phyloP scores from a whole-genome alignment of 2,113 vertebrate genomes.

The Tupaia tana region DNA sequence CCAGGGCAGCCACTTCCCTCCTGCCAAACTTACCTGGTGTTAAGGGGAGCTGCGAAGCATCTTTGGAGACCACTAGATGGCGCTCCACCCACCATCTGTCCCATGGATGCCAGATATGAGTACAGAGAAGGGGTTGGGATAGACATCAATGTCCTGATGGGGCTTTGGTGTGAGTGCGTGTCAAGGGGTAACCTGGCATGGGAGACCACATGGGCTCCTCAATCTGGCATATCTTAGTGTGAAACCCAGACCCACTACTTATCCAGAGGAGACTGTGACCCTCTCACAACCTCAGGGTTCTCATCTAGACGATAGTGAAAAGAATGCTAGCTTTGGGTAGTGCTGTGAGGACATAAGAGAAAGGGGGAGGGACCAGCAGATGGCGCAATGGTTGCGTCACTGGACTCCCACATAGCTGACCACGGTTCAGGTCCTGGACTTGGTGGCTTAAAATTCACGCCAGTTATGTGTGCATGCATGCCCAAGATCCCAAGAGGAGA shows the following conservation, averaged over 20 bases:
- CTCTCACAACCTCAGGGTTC: not conserved
- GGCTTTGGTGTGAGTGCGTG: not conserved
- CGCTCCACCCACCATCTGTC: not conserved
- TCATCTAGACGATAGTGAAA: not conserved
- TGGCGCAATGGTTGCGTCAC: no score
- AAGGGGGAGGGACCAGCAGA: not conserved
- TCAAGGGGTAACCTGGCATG: not conserved
- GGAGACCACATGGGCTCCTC: not conserved
- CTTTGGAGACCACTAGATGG: not conserved
- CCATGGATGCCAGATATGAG: accelerated
- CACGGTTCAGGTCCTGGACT: no score
- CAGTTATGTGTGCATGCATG: no score
- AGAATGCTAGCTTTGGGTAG: not conserved
- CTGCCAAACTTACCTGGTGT: not conserved
- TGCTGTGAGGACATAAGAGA: not conserved
- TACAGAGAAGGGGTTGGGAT: accelerated
- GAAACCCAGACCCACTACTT: not conserved
- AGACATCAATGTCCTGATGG: not conserved
- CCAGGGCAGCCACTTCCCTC: not conserved
- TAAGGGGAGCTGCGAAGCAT: not conserved
- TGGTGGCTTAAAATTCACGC: no score
- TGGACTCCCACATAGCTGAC: no score
- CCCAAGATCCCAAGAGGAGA: no score
- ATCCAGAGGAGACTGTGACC: not conserved
- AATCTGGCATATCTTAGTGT: not conserved